A percentile compares a stretch with the other conserved stretches of the same genome.
phyloP scores from a whole-genome alignment of 2,113 vertebrate species.

The Crotophaga sulcirostris region DNA sequence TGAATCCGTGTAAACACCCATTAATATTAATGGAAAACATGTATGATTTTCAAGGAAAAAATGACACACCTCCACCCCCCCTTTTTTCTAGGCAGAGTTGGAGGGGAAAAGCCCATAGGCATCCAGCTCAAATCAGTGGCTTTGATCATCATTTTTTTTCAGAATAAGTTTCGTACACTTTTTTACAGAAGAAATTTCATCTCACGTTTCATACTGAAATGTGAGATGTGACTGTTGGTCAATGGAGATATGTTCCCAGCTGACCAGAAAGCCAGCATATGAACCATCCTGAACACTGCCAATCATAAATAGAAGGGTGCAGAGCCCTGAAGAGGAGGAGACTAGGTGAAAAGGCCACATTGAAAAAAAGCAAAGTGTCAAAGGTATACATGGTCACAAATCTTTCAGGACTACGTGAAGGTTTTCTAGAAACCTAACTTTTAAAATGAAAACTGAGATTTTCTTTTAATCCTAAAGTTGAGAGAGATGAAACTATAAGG shows the following conservation, averaged over 20 bases:
- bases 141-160: not conserved
- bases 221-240: not conserved
- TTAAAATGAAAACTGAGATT: not conserved
- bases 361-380: not conserved
- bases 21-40: constrained; percentile 52
- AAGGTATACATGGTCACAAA: rapidly evolving
- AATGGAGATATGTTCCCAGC: not conserved
- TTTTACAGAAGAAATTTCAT: not conserved
- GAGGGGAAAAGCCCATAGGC: not conserved
- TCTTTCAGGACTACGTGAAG: not conserved
- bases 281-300: not conserved
- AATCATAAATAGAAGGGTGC: not conserved
- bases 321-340: not conserved
- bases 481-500: not conserved
- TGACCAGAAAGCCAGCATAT: not conserved
- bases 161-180: not conserved
- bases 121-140: not conserved
- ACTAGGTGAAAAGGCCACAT: not conserved
- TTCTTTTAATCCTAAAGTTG: not conserved
- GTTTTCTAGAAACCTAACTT: not conserved
- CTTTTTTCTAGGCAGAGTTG: not conserved
- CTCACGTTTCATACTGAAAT: not conserved
- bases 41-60: not conserved
- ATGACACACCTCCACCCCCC: not conserved
- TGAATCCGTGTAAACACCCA: constrained; percentile 45